Evolutionary conservation across 2,113 vertebrate genomes (phyloP).

Genomic region (Hippopotamus amphibius): DNA sequence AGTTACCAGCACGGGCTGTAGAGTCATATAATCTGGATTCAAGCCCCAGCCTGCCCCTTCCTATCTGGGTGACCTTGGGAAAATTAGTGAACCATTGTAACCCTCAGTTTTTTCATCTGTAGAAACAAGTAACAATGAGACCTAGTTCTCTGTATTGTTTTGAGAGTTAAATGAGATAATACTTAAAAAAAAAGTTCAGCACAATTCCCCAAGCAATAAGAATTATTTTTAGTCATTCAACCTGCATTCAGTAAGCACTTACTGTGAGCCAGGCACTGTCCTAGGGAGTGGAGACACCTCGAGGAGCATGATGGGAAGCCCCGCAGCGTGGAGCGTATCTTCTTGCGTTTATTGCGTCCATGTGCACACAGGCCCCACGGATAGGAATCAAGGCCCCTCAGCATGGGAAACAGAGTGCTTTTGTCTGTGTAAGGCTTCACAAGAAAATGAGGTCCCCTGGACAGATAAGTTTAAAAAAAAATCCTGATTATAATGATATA

Average conservation of each 20-base stretch:
- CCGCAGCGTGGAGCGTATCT: too few relatives aligned
- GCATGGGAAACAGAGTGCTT: background rate
- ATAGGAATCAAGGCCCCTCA: background rate
- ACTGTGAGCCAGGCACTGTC: background rate
- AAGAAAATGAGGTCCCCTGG: background rate
- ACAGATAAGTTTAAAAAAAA: background rate
- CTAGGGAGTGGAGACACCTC: background rate
- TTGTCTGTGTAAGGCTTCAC: background rate
- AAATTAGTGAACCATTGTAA: background rate
- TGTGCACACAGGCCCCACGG: background rate
- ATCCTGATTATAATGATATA: background rate
- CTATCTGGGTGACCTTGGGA: background rate
- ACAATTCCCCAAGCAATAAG: background rate
- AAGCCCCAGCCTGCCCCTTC: background rate
- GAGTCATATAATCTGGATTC: background rate
- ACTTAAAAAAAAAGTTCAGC: background rate
- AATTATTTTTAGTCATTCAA: background rate
- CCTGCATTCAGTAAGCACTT: background rate
- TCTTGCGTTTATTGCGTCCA: fast-evolving
- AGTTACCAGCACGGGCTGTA: background rate
- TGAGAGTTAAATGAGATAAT: background rate
- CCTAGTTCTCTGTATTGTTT: background rate
- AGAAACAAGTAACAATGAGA: background rate
- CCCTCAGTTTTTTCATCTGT: background rate
- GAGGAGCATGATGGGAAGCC: background rate